Evolutionary conservation across 2,888 invertebrate species (phyloP).

Genomic region (Watsonalla cultraria): DNA sequence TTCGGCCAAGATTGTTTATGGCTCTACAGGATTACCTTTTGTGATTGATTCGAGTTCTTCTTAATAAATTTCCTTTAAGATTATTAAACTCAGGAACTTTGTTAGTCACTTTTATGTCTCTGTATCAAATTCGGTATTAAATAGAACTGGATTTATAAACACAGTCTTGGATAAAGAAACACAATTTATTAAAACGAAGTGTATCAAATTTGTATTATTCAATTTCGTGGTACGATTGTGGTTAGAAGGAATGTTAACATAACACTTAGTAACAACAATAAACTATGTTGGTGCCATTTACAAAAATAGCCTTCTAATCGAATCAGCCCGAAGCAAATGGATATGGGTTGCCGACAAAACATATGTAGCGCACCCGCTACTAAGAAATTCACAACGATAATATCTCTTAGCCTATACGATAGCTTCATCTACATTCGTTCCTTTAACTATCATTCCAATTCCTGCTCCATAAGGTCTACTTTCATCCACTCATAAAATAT

Average conservation of each 20-base stretch:
- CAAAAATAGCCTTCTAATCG: constrained; percentile 54
- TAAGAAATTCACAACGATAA: constrained; percentile 39
- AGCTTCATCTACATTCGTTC: constrained; percentile 2
- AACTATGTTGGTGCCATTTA: constrained; percentile 34
- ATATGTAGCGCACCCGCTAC: constrained; percentile 64
- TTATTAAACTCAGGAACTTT: constrained; percentile 41
- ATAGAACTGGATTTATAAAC: constrained; percentile 42
- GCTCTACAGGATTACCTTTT: constrained; percentile 63
- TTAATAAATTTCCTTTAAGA: constrained; percentile 55
- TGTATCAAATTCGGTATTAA: constrained; percentile 49
- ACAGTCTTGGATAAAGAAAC: constrained; percentile 43
- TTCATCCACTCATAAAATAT: constrained; percentile 8
- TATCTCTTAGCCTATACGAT: constrained; percentile 19
- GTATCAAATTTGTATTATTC: constrained; percentile 40
- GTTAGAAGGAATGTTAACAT: constrained; percentile 4
- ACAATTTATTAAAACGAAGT: constrained; percentile 47
- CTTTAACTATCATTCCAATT: constrained; percentile 13
- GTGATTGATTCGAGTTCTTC: constrained; percentile 69
- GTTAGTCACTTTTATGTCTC: constrained; percentile 51
- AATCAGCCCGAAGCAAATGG: constrained; percentile 65
- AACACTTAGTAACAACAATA: constrained; percentile 11
- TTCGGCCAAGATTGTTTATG: constrained; percentile 68
- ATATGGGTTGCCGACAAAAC: constrained; percentile 67
- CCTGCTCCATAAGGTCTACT: constrained; percentile 14
- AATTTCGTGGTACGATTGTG: constrained; percentile 21